Evolutionary conservation across 2,113 vertebrate species (phyloP), one percentile per base, ranked within the genome.

Genomic region (Elachura formosa): DNA sequence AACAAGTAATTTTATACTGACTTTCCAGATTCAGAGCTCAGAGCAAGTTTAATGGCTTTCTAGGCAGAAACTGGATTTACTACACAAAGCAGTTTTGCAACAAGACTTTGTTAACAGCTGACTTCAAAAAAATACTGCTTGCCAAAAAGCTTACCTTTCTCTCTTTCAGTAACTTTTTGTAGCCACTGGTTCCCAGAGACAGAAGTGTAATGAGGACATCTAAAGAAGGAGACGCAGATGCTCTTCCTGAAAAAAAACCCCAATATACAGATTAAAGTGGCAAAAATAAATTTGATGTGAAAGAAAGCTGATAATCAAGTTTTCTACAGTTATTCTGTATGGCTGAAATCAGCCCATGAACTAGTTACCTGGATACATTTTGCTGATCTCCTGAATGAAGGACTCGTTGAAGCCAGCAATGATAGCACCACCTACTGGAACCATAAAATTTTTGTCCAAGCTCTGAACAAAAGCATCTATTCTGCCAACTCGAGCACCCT

Each of bases 381-480:
- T 98, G 97, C 99, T 99, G 93, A 99, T 99, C 95, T 99, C 99
- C 93, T 99, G 98, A 91, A 99, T 96, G 95, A 99, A 99, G 86
- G 97, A 88, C 54, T 98, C 98, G 56, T 98, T 97, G 96, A 99
- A 99, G 72, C 99, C 99, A 97, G 99, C 99, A 89, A 99, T 99
- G 92, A 99, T 97, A 97, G 99, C 99, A 48, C 99, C 99, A 98
- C 99, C 99, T 98, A 99, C 99, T 97, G 99, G 99, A 96, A 99
- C 99, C 99, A 99, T 99, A 74, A 99, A 99, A 98, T 99, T 99
- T 98, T 99, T 99, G 97, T 99, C 99, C 98, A 99, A 96, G 96
- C 99, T 99, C 97, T 99, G 99, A n/a, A 99, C 98, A 94, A 99
- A 99, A 87, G 98, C 99, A 38, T 99, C 99, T 29, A 99, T 98